These are phyloP conservation scores for Hipposideros armiger DNA, from an alignment of 2,113 vertebrate species.

Conservation along the genomic window DNA sequence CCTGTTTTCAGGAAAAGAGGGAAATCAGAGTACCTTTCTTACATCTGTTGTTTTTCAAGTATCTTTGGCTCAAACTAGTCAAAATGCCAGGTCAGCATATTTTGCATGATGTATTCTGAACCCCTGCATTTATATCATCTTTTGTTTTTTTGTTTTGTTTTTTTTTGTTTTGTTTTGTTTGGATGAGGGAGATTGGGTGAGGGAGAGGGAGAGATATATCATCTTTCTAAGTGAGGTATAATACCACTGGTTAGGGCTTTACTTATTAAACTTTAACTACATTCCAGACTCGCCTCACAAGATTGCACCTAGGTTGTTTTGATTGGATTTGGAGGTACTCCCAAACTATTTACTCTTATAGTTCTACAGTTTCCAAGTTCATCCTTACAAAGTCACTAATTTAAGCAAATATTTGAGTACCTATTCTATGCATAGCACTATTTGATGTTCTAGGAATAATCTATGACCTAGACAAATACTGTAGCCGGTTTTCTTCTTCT, in stretches of 20 bases:
- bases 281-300: not conserved
- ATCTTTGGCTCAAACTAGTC: not conserved
- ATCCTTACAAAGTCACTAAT: not conserved
- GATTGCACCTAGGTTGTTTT: not conserved
- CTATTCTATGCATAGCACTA: not conserved
- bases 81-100: not conserved
- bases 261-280: not conserved
- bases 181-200: no score
- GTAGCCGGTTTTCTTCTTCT: not conserved
- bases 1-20: not conserved
- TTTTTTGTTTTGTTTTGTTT: no score
- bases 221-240: slow-evolving; percentile 15
- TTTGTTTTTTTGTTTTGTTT: not conserved
- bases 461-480: not conserved
- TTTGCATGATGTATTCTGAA: not conserved
- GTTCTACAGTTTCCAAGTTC: not conserved
- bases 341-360: not conserved
- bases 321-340: not conserved
- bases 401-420: slow-evolving; percentile 25
- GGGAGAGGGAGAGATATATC: not conserved
- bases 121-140: not conserved
- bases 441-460: not conserved
- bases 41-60: not conserved
- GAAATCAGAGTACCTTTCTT: not conserved
- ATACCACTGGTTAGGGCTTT: not conserved